phyloP scores from a whole-genome alignment of 2,888 invertebrate genomes.

The Lochmaea capreae region DNA sequence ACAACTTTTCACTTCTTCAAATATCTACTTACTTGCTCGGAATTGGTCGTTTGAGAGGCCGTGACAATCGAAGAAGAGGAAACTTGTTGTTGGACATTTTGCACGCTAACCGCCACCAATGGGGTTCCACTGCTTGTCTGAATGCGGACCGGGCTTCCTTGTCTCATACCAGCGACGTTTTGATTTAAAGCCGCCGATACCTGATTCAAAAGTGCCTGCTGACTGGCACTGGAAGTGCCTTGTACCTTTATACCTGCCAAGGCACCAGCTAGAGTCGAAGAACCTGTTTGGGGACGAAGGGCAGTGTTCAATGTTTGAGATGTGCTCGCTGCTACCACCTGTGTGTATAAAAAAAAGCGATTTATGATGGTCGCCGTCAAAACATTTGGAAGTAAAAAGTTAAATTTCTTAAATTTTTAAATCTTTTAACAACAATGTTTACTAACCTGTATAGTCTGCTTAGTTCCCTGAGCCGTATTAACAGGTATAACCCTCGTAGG shows the following conservation, averaged over 20 bases:
- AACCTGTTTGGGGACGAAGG: slow-evolving; percentile 65
- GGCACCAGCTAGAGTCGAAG: slow-evolving; percentile 65
- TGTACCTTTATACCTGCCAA: slow-evolving; percentile 68
- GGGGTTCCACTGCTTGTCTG: slow-evolving; percentile 67
- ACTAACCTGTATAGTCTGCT: slow-evolving; percentile 72
- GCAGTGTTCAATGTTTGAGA: slow-evolving; percentile 68
- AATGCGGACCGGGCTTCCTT: slow-evolving; percentile 72
- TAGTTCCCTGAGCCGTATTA: slow-evolving; percentile 68
- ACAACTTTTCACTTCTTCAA: slow-evolving; percentile 56
- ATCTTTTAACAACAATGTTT: not conserved
- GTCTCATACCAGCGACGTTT: slow-evolving; percentile 63
- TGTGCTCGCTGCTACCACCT: slow-evolving; percentile 70
- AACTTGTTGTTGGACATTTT: slow-evolving; percentile 56
- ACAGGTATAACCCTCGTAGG: slow-evolving; percentile 75
- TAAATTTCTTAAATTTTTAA: not conserved
- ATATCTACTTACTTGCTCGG: slow-evolving; percentile 62
- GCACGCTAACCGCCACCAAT: slow-evolving; percentile 71
- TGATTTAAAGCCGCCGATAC: slow-evolving; percentile 69
- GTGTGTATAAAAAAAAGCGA: slow-evolving; percentile 14
- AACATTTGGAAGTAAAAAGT: not conserved
- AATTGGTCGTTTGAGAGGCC: slow-evolving; percentile 52
- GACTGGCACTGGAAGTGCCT: slow-evolving; percentile 61
- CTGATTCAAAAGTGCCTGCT: slow-evolving; percentile 69
- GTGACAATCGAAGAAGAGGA: slow-evolving; percentile 33
- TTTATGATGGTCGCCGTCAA: not conserved